These are phyloP conservation scores for Morpho deidamia DNA, from an alignment of 2,888 invertebrate species.

Conservation along the genomic window DNA sequence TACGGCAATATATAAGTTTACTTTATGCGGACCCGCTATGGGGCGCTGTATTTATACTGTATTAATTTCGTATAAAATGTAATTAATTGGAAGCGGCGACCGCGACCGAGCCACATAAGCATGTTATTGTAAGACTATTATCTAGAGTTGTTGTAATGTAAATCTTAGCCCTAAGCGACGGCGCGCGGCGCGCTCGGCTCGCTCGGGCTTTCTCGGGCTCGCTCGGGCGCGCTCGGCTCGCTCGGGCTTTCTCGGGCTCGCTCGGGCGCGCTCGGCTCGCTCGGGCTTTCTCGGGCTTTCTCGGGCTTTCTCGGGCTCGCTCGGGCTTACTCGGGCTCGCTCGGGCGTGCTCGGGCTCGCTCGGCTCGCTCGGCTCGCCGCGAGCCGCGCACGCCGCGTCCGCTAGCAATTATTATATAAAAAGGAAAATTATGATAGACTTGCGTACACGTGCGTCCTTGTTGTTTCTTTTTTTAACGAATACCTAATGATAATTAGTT, in stretches of 20 bases:
- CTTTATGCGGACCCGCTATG: constrained; percentile 49
- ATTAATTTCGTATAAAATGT: constrained; percentile 71
- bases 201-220: no score
- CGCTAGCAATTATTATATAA: constrained; percentile 66
- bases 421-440: constrained; percentile 78
- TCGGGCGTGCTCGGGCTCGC: constrained; percentile 35
- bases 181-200: constrained; percentile 35
- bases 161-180: constrained; percentile 47
- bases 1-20: constrained; percentile 75
- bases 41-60: constrained; percentile 66
- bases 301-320: no score
- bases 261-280: no score
- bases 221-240: no score
- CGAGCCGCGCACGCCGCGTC: constrained; percentile 9
- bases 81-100: constrained; percentile 67
- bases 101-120: constrained; percentile 66
- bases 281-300: no score
- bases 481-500: constrained; percentile 79
- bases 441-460: constrained; percentile 65
- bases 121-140: constrained; percentile 76
- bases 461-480: constrained; percentile 59
- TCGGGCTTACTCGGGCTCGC: no score
- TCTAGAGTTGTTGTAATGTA: constrained; percentile 72
- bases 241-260: no score
- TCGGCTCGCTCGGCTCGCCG: constrained; percentile 23